A percentile compares a stretch with the other conserved stretches of the same genome.
phyloP scores from a whole-genome alignment of 2,888 invertebrate species.

The Xanthia togata region DNA sequence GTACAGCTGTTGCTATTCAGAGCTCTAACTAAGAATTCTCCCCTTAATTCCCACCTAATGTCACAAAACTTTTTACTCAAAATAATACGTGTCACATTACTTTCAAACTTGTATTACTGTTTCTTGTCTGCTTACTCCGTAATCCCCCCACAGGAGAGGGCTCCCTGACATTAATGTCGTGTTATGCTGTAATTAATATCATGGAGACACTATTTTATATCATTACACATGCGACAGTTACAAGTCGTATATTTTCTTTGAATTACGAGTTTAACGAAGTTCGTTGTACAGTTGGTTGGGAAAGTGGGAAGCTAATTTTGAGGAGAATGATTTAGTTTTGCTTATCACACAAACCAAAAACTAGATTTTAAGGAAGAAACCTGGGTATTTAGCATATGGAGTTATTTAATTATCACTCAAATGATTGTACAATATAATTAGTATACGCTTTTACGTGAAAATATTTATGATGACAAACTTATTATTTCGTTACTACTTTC shows the following conservation, averaged over 20 bases:
- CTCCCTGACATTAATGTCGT: slow-evolving; percentile 81
- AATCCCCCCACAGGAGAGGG: slow-evolving; percentile 62
- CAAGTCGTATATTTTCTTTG: slow-evolving; percentile 78
- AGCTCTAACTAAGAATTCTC: background rate
- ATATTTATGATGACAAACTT: background rate
- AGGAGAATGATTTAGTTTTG: background rate
- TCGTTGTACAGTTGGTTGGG: slow-evolving; percentile 33
- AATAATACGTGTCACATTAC: slow-evolving; percentile 47
- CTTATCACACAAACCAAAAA: background rate
- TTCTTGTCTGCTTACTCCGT: slow-evolving; percentile 34
- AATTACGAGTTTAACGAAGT: slow-evolving; percentile 77
- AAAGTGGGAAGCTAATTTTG: slow-evolving; percentile 35
- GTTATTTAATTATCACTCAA: background rate
- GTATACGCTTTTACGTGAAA: background rate
- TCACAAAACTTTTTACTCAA: slow-evolving; percentile 48
- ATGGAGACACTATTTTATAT: slow-evolving; percentile 87
- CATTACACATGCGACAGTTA: slow-evolving; percentile 82
- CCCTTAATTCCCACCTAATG: slow-evolving; percentile 22
- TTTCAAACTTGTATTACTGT: slow-evolving; percentile 63
- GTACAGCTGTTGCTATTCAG: background rate
- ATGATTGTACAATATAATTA: background rate
- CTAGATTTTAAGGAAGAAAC: background rate
- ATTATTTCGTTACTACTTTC: background rate
- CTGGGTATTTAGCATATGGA: background rate
- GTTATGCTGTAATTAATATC: slow-evolving; percentile 87